phyloP scores from a whole-genome alignment of 1,140 invertebrate genomes.

The Mesaphorura yosii region DNA sequence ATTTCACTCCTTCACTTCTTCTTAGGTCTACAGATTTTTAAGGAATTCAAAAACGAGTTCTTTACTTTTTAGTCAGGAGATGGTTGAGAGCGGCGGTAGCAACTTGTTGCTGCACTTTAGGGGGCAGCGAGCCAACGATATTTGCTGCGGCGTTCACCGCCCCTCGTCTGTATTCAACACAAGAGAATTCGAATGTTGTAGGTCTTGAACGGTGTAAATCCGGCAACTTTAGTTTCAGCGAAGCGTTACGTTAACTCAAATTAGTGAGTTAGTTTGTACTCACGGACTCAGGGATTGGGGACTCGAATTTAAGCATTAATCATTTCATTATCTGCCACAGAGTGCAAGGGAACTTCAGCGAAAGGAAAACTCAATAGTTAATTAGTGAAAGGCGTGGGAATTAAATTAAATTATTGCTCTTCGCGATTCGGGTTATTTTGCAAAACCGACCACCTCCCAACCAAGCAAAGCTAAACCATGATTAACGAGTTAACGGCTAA shows the following conservation, averaged over 20 bases:
- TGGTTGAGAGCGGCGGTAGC: constrained; percentile 31
- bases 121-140: constrained; percentile 28
- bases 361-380: no score
- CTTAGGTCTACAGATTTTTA: constrained; percentile 19
- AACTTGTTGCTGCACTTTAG: constrained; percentile 31
- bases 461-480: no score
- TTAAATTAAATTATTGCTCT: no score
- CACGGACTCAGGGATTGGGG: no score
- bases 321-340: no score
- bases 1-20: constrained; percentile 15
- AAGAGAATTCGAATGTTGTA: constrained; percentile 8
- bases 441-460: no score
- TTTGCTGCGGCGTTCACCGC: constrained; percentile 25
- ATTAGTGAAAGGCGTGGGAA: no score
- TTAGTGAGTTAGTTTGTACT: not conserved
- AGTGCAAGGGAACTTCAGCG: no score
- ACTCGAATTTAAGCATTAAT: no score
- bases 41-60: constrained; percentile 1
- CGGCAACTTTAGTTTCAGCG: not conserved
- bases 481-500: no score
- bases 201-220: not conserved
- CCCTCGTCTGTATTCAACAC: constrained; percentile 30
- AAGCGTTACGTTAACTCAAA: not conserved
- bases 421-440: no score
- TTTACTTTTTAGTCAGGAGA: constrained; percentile 26